Base-by-base conservation (phyloP, 92 coral and sea anemone genomes). In the Parazoanthus atlanticus region DNA sequence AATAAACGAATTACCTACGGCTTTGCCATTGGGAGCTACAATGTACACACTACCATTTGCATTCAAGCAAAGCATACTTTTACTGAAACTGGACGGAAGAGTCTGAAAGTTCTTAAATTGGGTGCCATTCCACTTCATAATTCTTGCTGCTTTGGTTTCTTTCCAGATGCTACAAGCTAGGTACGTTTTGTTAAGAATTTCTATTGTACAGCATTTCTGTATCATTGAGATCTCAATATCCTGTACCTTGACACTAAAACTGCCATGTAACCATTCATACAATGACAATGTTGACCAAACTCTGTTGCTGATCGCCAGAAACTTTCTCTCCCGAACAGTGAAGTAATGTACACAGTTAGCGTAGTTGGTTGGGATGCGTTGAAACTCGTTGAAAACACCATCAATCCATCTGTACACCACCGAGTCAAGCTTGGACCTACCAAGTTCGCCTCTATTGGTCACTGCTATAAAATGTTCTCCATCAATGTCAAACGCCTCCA, bases 261-360 rank as follows among this genome's bases (percentile, higher is more conserved):
- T 73, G 77, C 77, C 77, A 29, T 73, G 2, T 30, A 73, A 9
- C 77, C 77, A 73, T 30, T 73, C 77, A 30, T 73, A 73, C 36
- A 73, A 13, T 73, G 77, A 31, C n/a, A 73, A 32, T 11, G 8
- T 31, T 29, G 16, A 1, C 36, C 21, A 73, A 6, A 16, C 77
- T 19, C 7, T 28, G 38, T 73, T 73, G 19, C 36, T 31, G 12
- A 73, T 28, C 0, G 41, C 77, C 19, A 73, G 21, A 31, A 73
- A 28, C 34, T 32, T 73, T 31, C 77, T 73, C 25, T 16, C 41
- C 41, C 16, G 5, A 5, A 73, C 21, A 28, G 43, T 73, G 21
- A 73, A 73, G 21, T 10, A 73, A 31, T 28, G 34, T 28, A 29
- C 41, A 5, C 38, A 43, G 23, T 15, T 9, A 30, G 7, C 38